phyloP scores from a whole-genome alignment of 2,888 invertebrate genomes.

The Emmelina monodactyla region DNA sequence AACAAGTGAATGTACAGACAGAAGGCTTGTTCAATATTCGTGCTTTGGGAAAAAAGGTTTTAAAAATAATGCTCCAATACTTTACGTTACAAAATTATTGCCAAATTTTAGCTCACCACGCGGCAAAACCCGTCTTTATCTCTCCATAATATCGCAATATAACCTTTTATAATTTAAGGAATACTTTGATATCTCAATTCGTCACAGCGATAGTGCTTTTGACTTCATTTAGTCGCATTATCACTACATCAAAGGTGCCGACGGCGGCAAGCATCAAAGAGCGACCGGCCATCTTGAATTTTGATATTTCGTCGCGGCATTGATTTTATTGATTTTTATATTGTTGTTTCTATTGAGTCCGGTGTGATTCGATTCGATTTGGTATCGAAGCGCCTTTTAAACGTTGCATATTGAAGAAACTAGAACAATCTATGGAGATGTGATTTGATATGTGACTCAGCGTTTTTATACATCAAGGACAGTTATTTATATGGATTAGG shows the following conservation, averaged over 20 bases:
- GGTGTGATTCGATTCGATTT: not conserved
- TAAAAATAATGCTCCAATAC: too few relatives aligned
- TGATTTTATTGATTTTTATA: conserved; percentile 63
- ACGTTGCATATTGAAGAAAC: too few relatives aligned
- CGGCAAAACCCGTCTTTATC: conserved; percentile 31
- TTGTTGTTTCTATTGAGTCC: not conserved
- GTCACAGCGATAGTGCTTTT: conserved; percentile 59
- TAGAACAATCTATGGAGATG: too few relatives aligned
- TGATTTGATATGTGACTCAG: too few relatives aligned
- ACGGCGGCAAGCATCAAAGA: conserved; percentile 43
- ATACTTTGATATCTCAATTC: conserved; percentile 62
- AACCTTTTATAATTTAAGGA: conserved; percentile 30
- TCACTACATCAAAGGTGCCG: conserved; percentile 56
- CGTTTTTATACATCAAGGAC: too few relatives aligned
- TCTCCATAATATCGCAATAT: conserved; percentile 15
- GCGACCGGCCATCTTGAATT: conserved; percentile 29
- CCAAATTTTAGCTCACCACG: too few relatives aligned
- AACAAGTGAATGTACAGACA: too few relatives aligned
- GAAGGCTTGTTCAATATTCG: too few relatives aligned
- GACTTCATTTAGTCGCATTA: conserved; percentile 63
- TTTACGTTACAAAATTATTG: too few relatives aligned
- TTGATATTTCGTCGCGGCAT: conserved; percentile 24
- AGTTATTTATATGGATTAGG: too few relatives aligned
- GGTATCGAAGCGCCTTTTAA: too few relatives aligned
- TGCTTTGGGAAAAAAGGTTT: too few relatives aligned